Evolutionary conservation across 1,140 invertebrate species (phyloP).

Genomic region (Zaprionus ghesquierei): DNA sequence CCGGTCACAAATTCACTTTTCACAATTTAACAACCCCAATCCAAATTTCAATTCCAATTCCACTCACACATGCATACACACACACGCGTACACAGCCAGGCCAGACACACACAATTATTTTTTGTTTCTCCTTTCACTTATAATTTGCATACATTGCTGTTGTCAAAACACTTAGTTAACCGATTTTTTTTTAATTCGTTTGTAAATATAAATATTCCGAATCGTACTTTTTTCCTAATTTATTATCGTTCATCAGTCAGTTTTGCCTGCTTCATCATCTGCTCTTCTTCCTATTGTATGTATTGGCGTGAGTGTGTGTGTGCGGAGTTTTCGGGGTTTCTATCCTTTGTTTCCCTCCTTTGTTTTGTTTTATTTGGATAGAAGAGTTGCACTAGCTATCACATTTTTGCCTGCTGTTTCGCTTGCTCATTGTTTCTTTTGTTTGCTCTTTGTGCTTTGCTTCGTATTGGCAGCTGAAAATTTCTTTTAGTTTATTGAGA

Average conservation of each 20-base stretch:
- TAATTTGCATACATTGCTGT: constrained; percentile 20
- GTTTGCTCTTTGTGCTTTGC: constrained; percentile 54
- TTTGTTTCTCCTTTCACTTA: constrained; percentile 62
- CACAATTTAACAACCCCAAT: constrained; percentile 76
- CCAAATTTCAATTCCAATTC: constrained; percentile 56
- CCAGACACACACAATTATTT: constrained; percentile 39
- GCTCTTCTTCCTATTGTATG: constrained; percentile 67
- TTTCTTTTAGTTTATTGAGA: constrained; percentile 8
- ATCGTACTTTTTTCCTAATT: constrained; percentile 24
- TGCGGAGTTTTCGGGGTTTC: constrained; percentile 75
- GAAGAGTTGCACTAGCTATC: constrained; percentile 56
- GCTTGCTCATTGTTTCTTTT: constrained; percentile 64
- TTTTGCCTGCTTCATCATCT: constrained; percentile 57
- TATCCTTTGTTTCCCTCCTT: constrained; percentile 79
- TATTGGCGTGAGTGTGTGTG: constrained; percentile 48
- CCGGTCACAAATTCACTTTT: constrained; percentile 53
- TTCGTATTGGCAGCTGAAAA: constrained; percentile 63
- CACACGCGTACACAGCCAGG: constrained; percentile 23
- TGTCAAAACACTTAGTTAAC: constrained; percentile 16
- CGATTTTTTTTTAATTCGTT: constrained; percentile 1
- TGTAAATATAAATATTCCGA: background rate
- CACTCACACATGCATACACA: constrained; percentile 51
- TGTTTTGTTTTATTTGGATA: constrained; percentile 79
- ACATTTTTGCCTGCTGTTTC: constrained; percentile 37
- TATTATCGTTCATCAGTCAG: constrained; percentile 43